Conservation (phyloP, 2,113 vertebrate species). For the Coreoperca whiteheadi region DNA sequence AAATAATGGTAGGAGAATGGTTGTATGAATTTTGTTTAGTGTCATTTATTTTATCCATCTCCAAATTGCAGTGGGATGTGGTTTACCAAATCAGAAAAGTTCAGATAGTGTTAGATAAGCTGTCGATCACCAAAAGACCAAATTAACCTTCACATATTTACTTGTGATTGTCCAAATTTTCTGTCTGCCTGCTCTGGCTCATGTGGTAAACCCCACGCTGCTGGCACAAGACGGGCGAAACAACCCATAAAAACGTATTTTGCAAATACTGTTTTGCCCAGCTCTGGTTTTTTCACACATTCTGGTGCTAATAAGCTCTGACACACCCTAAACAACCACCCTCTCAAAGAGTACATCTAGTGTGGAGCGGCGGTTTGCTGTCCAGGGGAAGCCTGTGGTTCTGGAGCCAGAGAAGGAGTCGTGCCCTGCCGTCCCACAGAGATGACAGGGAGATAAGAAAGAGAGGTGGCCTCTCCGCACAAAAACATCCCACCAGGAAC, state of each 20-base stretch:
- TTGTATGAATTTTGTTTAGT: slow-evolving; percentile 31
- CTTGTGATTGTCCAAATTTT: slow-evolving; percentile 41
- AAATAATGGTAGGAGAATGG: slow-evolving; percentile 22
- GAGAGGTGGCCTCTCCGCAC: slow-evolving; percentile 82
- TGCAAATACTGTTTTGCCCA: slow-evolving; percentile 42
- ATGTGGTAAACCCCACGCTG: slow-evolving; percentile 50
- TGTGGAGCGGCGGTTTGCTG: slow-evolving; percentile 80
- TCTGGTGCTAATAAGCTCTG: slow-evolving; percentile 75
- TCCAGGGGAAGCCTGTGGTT: slow-evolving; percentile 83
- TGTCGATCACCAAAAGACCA: slow-evolving; percentile 31
- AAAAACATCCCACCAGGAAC: slow-evolving; percentile 82
- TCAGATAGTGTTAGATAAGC: slow-evolving; percentile 36
- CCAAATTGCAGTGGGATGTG: slow-evolving; percentile 38
- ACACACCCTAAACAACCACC: slow-evolving; percentile 77
- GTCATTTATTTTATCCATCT: slow-evolving; percentile 42
- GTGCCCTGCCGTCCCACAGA: slow-evolving; percentile 89
- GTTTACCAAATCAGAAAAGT: slow-evolving; percentile 40
- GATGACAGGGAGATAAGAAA: slow-evolving; percentile 93
- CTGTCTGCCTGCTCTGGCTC: slow-evolving; percentile 24
- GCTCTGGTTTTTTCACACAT: slow-evolving; percentile 73
- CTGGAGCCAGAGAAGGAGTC: slow-evolving; percentile 87
- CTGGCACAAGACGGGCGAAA: slow-evolving; percentile 56
- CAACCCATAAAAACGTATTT: slow-evolving; percentile 65
- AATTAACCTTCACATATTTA: slow-evolving; percentile 44
- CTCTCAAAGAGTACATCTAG: slow-evolving; percentile 65